Conservation (phyloP, 2,888 invertebrate genomes). For the Anarsia innoxiella region DNA sequence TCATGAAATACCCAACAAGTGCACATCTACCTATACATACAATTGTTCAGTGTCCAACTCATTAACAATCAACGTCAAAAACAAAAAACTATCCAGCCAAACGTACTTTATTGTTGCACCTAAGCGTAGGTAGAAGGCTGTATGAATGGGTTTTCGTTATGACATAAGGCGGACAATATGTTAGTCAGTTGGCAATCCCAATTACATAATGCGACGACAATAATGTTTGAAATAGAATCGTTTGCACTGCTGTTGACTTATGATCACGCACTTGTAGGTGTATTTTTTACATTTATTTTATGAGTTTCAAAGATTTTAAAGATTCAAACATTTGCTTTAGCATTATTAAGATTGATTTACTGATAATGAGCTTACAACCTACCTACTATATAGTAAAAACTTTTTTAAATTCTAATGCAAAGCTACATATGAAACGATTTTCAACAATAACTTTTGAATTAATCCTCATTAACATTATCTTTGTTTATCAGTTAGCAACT, state of each 20-base stretch:
- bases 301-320: not conserved
- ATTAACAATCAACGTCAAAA: no score
- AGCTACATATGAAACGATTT: no score
- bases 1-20: not conserved
- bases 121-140: constrained; percentile 17
- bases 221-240: not conserved
- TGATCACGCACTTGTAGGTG: no score
- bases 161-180: constrained; percentile 27
- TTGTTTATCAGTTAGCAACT: no score
- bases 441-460: no score
- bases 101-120: not conserved
- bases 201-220: constrained; percentile 41
- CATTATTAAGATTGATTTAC: no score
- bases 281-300: not conserved
- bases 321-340: no score
- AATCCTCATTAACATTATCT: no score
- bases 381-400: no score
- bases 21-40: not conserved
- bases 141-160: constrained; percentile 37
- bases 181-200: constrained; percentile 52
- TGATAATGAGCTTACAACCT: not conserved
- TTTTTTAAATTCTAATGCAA: no score
- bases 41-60: not conserved
- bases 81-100: no score
- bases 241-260: not conserved